A percentile compares a stretch with the other conserved stretches of the same genome.
These are phyloP conservation scores for Montifringilla adamsi DNA, from an alignment of 2,113 vertebrate species.

Conservation along the genomic window DNA sequence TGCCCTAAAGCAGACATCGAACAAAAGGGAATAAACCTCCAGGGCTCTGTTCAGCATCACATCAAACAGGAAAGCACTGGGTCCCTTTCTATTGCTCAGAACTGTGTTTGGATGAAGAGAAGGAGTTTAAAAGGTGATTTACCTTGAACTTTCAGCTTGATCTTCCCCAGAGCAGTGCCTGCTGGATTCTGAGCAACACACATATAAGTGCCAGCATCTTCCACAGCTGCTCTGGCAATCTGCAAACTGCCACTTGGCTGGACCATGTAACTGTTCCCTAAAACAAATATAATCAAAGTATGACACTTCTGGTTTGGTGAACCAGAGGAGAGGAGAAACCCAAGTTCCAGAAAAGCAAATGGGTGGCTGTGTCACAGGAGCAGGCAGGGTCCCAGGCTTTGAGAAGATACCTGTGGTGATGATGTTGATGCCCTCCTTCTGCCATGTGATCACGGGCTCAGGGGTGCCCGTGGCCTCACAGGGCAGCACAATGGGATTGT, in stretches of 20 bases:
- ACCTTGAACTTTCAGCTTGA: conserved; percentile 94
- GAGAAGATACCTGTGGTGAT: conserved; percentile 77
- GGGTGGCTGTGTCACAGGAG: background rate
- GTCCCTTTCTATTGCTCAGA: background rate
- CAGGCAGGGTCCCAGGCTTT: background rate
- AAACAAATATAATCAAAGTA: background rate
- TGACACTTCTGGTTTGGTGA: background rate
- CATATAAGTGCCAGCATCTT: conserved; percentile 89
- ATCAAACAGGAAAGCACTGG: background rate
- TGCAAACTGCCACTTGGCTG: conserved; percentile 86
- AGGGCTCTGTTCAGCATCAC: background rate
- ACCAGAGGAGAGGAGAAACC: background rate
- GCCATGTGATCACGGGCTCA: conserved; percentile 87
- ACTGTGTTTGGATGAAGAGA: background rate
- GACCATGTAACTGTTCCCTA: conserved; percentile 79
- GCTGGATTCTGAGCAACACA: conserved; percentile 95
- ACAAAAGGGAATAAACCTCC: background rate
- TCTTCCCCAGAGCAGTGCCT: conserved; percentile 91
- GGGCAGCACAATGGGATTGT: conserved; percentile 84
- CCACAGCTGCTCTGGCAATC: conserved; percentile 80
- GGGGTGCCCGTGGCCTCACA: conserved; percentile 88
- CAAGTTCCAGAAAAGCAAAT: background rate
- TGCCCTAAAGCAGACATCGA: background rate
- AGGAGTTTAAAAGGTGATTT: background rate
- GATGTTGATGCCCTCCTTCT: conserved; percentile 93